These are phyloP conservation scores for Passer domesticus DNA, from an alignment of 2,113 vertebrate genomes.

Conservation along the genomic window DNA sequence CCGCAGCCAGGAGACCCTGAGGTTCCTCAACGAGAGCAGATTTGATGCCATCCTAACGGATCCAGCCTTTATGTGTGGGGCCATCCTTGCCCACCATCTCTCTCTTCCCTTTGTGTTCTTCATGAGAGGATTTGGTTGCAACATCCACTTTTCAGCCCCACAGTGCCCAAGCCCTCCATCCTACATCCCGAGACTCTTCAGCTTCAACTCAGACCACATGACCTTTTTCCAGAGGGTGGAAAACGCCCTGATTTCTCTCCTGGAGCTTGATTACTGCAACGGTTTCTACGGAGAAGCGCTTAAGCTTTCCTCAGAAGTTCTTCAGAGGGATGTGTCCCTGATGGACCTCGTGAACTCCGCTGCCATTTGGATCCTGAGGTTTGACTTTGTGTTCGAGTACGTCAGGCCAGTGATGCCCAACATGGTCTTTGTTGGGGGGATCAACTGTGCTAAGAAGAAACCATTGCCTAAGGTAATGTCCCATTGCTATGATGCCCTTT, in stretches of 20 bases:
- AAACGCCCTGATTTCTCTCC: conserved; percentile 72
- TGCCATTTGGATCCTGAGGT: conserved; percentile 81
- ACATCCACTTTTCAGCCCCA: neutral
- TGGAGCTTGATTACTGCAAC: conserved; percentile 74
- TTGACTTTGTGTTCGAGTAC: conserved; percentile 81
- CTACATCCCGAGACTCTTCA: conserved; percentile 13
- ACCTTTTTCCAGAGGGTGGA: conserved; percentile 75
- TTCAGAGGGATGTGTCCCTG: conserved; percentile 74
- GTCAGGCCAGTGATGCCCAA: conserved; percentile 87
- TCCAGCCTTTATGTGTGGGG: conserved; percentile 36
- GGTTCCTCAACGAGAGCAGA: conserved; percentile 41
- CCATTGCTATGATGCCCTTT: neutral
- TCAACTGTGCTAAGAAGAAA: conserved; percentile 54
- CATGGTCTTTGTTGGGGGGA: conserved; percentile 81
- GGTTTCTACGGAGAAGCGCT: conserved; percentile 65
- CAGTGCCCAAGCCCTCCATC: conserved; percentile 50
- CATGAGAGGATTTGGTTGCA: conserved; percentile 21
- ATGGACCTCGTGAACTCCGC: conserved; percentile 64
- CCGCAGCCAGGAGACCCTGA: neutral
- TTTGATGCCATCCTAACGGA: conserved; percentile 61
- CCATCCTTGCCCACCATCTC: conserved; percentile 38
- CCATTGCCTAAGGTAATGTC: conserved; percentile 38
- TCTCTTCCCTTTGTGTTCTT: conserved; percentile 53
- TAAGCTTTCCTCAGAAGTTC: conserved; percentile 64
- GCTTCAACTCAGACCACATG: conserved; percentile 73